phyloP scores from a whole-genome alignment of 2,113 vertebrate species.

The Lophius piscatorius region DNA sequence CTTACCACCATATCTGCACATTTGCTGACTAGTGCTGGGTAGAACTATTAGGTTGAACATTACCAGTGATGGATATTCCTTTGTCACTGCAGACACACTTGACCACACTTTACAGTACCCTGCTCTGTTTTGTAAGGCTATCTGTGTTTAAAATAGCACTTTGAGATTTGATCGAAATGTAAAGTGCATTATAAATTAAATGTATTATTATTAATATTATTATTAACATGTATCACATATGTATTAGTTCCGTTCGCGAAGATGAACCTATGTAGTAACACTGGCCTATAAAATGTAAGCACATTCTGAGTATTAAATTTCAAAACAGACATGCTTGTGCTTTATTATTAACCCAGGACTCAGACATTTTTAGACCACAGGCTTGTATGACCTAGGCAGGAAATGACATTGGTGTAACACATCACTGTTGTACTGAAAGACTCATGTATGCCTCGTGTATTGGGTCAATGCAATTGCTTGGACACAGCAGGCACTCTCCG shows the following conservation, averaged over 20 bases:
- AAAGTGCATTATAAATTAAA: no score
- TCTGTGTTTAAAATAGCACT: background rate
- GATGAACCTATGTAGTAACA: background rate
- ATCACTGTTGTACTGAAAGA: conserved; percentile 4
- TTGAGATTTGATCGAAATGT: no score
- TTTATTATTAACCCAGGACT: conserved; percentile 53
- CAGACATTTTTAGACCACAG: conserved; percentile 53
- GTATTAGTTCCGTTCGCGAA: no score
- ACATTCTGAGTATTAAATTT: conserved; percentile 27
- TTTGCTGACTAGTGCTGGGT: conserved; percentile 24
- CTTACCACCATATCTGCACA: background rate
- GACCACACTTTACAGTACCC: background rate
- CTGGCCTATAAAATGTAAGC: conserved; percentile 1
- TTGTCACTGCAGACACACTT: conserved; percentile 5
- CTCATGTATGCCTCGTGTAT: conserved; percentile 45
- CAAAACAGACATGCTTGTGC: conserved; percentile 19
- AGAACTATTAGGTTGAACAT: background rate
- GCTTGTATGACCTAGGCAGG: conserved; percentile 25
- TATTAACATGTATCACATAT: no score
- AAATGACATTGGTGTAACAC: conserved; percentile 10
- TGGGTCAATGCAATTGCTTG: conserved; percentile 35
- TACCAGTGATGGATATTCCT: background rate
- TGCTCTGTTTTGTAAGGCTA: background rate
- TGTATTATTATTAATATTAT: no score
- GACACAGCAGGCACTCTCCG: conserved; percentile 20